Base-by-base conservation (phyloP, 2,888 invertebrate species). In the Drosophila ezoana region DNA sequence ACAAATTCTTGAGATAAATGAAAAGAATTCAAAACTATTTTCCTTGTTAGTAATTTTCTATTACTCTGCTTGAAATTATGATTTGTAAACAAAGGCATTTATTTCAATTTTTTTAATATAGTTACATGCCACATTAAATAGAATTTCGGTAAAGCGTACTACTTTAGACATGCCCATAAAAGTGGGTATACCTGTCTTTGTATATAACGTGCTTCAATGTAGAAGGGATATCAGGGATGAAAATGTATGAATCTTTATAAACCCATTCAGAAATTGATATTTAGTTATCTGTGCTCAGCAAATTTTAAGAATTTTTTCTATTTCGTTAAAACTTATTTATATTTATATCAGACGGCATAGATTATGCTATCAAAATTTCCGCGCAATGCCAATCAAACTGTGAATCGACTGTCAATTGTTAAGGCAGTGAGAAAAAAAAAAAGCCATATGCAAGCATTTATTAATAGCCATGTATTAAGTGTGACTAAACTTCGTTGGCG, bases 341-440 rank as follows among this genome's bases (percentile, higher is more conserved):
- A 1, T 23, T 1, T 23, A 1, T 23, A 6, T 23, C 37, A 3
- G 23, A 37, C 20, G 10, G 3, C n/a, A 37, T 28, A 13, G 23
- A 49, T 44, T 48, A 37, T 14, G 11, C 43, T 61, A 49, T 49
- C 57, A 70, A 16, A 0, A 10, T 40, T 41, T 10, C 5, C 8
- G 1, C 40, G 18, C 20, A 60, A n/a, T 14, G 6, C 3, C 10
- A 11, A 1, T 9, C 23, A 14, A 35, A 14, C 6, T n/a, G 8
- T 33, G 10, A n/a, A 35, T 8, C 41, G 33, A 28, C 6, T 40
- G 10, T n/a, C 45, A 35, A 41, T 40, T 64, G 38, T 56, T 57
- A 40, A 33, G 32, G 37, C 3, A 13, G 6, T 23, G 14, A 28
- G 40, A 23, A 6, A 23, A 28, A 10, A 54, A 14, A 14, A 4